phyloP scores from a whole-genome alignment of 1,140 invertebrate genomes.

The Centruroides sculpturatus region DNA sequence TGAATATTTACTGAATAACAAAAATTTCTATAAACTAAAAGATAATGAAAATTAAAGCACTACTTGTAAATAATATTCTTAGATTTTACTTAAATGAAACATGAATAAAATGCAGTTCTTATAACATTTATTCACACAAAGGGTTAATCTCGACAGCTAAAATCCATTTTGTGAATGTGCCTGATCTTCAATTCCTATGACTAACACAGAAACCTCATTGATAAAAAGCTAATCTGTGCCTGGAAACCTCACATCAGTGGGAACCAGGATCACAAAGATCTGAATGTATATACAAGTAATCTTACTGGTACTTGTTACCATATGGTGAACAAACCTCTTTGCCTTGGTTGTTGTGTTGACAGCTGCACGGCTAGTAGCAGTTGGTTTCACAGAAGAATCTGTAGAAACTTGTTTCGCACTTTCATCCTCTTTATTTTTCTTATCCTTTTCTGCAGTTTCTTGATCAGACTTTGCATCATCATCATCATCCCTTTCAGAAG shows the following conservation, averaged over 20 bases:
- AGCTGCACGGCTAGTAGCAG: too few species aligned
- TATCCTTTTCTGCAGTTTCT: slow-evolving; percentile 1
- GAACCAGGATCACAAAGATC: too few species aligned
- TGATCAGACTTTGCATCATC: slow-evolving; percentile 1
- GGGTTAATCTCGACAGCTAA: slow-evolving; percentile 1
- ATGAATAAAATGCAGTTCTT: neutral
- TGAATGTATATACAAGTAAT: too few species aligned
- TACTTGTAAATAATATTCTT: neutral
- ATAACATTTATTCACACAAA: neutral
- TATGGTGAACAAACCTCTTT: slow-evolving; percentile 27
- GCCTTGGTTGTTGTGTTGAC: slow-evolving; percentile 9
- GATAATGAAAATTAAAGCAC: neutral
- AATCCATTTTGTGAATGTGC: slow-evolving; percentile 7
- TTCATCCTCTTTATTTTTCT: slow-evolving; percentile 2
- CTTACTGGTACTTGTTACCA: too few species aligned
- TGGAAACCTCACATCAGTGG: too few species aligned
- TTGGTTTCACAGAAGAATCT: neutral
- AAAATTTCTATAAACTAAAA: neutral
- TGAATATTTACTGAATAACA: neutral
- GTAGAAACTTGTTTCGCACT: slow-evolving; percentile 3
- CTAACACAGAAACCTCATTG: too few species aligned
- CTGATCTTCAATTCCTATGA: too few species aligned
- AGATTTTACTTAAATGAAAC: neutral
- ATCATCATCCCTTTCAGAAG: neutral
- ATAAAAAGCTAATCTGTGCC: too few species aligned